phyloP scores from a whole-genome alignment of 2,888 invertebrate genomes.

The Pyrochroa serraticornis region DNA sequence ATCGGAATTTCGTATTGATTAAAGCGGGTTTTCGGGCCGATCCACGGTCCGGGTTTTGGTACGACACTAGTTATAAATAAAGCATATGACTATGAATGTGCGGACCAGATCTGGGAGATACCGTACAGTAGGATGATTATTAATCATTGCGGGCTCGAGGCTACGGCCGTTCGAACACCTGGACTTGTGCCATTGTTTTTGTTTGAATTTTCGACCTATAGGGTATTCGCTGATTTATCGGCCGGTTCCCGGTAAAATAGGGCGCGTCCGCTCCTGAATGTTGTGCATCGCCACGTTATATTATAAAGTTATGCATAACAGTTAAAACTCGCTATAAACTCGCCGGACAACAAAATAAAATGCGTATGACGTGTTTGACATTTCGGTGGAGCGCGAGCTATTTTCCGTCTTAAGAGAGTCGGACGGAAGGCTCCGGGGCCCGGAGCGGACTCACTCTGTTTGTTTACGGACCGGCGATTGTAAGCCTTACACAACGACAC shows the following conservation, averaged over 20 bases:
- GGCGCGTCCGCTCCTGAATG: slow-evolving; percentile 16
- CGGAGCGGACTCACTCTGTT: slow-evolving; percentile 30
- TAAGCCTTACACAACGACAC: slow-evolving; percentile 40
- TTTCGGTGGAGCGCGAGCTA: slow-evolving; percentile 46
- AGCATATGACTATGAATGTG: slow-evolving; percentile 8
- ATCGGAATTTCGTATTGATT: slow-evolving; percentile 34
- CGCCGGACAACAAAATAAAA: slow-evolving; percentile 49
- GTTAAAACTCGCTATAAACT: slow-evolving; percentile 41
- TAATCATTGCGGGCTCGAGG: slow-evolving; percentile 52
- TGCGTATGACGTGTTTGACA: slow-evolving; percentile 53
- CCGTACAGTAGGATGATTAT: slow-evolving; percentile 56
- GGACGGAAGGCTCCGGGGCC: slow-evolving; percentile 31
- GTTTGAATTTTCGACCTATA: slow-evolving; percentile 12
- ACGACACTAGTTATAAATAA: slow-evolving; percentile 16
- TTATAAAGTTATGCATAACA: background rate
- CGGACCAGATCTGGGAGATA: slow-evolving; percentile 46
- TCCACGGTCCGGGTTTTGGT: slow-evolving; percentile 5
- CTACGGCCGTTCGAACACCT: slow-evolving; percentile 49
- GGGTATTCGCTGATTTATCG: slow-evolving; percentile 15
- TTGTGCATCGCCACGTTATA: slow-evolving; percentile 6
- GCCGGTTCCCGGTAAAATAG: background rate
- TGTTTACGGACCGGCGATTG: slow-evolving; percentile 42
- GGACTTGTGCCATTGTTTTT: slow-evolving; percentile 36
- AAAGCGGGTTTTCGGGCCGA: slow-evolving; percentile 14
- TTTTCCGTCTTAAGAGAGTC: slow-evolving; percentile 40